Evolutionary conservation across 1,140 invertebrate genomes (phyloP), one percentile per base, ranked within the genome.

Genomic region (Hypothenemus hampei): DNA sequence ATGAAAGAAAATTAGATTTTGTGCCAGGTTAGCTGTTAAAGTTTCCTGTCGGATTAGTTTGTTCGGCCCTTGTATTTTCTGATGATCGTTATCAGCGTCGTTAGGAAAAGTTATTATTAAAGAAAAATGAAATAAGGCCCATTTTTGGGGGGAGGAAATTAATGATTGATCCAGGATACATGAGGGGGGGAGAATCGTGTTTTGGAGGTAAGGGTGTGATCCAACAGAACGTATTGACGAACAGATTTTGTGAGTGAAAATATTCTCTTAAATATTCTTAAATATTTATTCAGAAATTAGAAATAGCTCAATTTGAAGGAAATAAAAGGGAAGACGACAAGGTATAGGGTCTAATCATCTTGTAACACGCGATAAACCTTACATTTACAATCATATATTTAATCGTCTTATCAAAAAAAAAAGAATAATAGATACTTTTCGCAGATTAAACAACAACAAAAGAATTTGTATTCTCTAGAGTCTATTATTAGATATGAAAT

Each of bases 91-190:
- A 53, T 45, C 50, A 33, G 26, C 16, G 45, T 53, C 50, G 50
- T 53, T 53, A 53, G 36, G 50, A 31, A 43, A 53, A 45, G 50
- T 53, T 53, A 53, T 53, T 36, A 21, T 44, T 44, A 43, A 15
- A 26, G 45, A 53, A 53, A 45, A 53, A 33, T 40, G 45, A n/a
- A n/a, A n/a, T 44, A 53, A 44, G 45, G 36, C 26, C 40, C 37
- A 24, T 22, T 21, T 44, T 53, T 53, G 20, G 37, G 26, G 16
- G 40, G 50, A 11, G 26, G 39, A 53, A 43, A 53, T 53, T 53
- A 53, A 53, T 53, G 50, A 53, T 53, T 39, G 50, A 53, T 53
- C 40, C 21, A 8, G 36, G 40, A 53, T 53, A 53, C 23, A 45
- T 53, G 23, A 45, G 6, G 50, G 23, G 10, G 23, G 21, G 22